Evolutionary conservation across 2,888 invertebrate genomes (phyloP), one percentile per base, ranked within the genome.

Genomic region (Parascotia fuliginaria): DNA sequence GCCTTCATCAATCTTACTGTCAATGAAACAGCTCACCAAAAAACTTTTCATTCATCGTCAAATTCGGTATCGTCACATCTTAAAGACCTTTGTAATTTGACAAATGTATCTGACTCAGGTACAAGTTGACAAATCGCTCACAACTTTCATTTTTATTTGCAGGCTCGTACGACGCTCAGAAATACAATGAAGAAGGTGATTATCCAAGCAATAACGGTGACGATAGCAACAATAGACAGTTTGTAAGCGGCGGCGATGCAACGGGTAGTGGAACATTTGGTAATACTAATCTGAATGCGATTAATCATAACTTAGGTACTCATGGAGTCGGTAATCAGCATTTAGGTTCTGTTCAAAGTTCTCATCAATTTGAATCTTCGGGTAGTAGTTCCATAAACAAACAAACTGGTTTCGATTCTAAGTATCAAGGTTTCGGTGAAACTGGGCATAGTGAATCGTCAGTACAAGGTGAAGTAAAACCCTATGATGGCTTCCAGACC

Each of bases 111-210:
- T 79, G 74, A 83, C 77, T 74, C 62, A 71, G 60, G 70, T 55
- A 64, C 73, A 70, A 79, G 62, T 76, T 89, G 87, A 89, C 81
- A 85, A 87, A 90, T 89, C 69, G 76, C 72, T 72, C 46, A 78
- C 75, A 79, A 86, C 89, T 92, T 91, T 91, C 89, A 61, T 89
- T 91, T 89, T 87, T 83, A 85, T 84, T 91, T 87, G 72, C 89
- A 92, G 92, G 91, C 81, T 86, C 89, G 53, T 91, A 91, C 77
- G 83, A 89, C 57, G 81, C 87, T 57, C 79, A 83, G 68, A 89
- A 86, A 66, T 86, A 91, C 82, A 90, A 91, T 85, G 73, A 76
- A 33, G 87, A 73, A 62, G 75, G 79, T 62, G 85, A 87, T 81
- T 83, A 87, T 75, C 72, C 81, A 60, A 77, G 70, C 49, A 55